A percentile compares a stretch with the other conserved stretches of the same genome.
Conservation (phyloP, 2,888 invertebrate species). For the Callyntrura guangdongensis region DNA sequence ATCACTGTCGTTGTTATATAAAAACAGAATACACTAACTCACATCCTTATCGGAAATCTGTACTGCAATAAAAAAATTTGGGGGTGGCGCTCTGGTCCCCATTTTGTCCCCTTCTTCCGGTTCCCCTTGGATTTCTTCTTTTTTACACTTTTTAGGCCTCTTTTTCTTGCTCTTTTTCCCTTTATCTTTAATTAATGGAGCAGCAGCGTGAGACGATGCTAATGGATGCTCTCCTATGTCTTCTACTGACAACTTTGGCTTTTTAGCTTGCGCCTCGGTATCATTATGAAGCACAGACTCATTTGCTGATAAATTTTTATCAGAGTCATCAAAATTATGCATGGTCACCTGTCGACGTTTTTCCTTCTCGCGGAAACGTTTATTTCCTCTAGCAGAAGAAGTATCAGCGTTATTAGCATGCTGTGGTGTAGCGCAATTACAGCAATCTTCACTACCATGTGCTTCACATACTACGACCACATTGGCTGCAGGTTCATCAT, state of each 20-base stretch:
- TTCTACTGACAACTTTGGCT: slow-evolving; percentile 47
- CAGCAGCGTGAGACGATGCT: background rate
- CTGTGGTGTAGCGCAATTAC: background rate
- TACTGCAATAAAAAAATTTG: slow-evolving; percentile 62
- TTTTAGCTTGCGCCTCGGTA: slow-evolving; percentile 22
- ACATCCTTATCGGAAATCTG: slow-evolving; percentile 62
- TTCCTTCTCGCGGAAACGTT: slow-evolving; percentile 39
- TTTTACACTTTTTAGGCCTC: slow-evolving; percentile 49
- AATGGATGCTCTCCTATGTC: background rate
- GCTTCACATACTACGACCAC: background rate
- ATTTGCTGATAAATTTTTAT: background rate
- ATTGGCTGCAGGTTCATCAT: background rate
- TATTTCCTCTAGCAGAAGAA: background rate
- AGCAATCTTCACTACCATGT: background rate
- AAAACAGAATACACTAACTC: background rate
- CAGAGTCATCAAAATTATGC: background rate
- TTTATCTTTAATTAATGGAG: background rate
- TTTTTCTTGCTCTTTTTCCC: slow-evolving; percentile 54
- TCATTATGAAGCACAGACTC: background rate
- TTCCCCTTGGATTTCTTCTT: slow-evolving; percentile 19
- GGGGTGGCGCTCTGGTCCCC: slow-evolving; percentile 35
- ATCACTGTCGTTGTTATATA: too few relatives aligned
- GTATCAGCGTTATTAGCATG: background rate
- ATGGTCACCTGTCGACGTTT: slow-evolving; percentile 32
- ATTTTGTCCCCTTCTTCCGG: slow-evolving; percentile 33